Conservation (phyloP, 2,888 invertebrate genomes). For the Zaprionus bogoriensis region DNA sequence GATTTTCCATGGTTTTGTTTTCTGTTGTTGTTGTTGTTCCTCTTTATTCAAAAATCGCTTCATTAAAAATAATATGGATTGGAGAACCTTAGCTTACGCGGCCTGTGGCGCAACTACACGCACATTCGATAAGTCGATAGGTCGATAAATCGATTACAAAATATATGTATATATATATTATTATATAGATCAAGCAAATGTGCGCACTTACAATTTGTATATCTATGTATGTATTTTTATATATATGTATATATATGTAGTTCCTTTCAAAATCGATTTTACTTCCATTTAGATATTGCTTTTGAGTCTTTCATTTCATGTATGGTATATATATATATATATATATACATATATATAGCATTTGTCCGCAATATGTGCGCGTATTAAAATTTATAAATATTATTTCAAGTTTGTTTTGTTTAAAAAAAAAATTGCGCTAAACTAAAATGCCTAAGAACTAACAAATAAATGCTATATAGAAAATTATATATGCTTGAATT, state of each 20-base stretch:
- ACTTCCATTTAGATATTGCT: constrained; percentile 64
- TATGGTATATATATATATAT: constrained; percentile 28
- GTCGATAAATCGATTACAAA: constrained; percentile 20
- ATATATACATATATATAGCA: constrained; percentile 7
- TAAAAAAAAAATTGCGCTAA: constrained; percentile 71
- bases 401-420: constrained; percentile 12
- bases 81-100: constrained; percentile 46
- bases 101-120: constrained; percentile 44
- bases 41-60: constrained; percentile 69
- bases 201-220: constrained; percentile 33
- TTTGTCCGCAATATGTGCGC: no score
- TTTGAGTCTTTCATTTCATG: constrained; percentile 74
- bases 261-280: constrained; percentile 23
- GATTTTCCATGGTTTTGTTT: neutral
- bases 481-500: constrained; percentile 35
- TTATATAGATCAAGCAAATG: constrained; percentile 47
- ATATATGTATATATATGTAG: constrained; percentile 14
- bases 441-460: constrained; percentile 61
- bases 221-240: constrained; percentile 1
- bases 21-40: constrained; percentile 30
- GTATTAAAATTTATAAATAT: constrained; percentile 50
- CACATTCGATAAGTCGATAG: constrained; percentile 46
- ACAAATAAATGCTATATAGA: constrained; percentile 71
- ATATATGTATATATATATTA: constrained; percentile 16
- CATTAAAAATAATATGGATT: constrained; percentile 32